Percentiles rank a stretch among this genome's conserved stretches.
phyloP scores from a whole-genome alignment of 2,113 vertebrate species.

The Plecturocebus donacophilus region DNA sequence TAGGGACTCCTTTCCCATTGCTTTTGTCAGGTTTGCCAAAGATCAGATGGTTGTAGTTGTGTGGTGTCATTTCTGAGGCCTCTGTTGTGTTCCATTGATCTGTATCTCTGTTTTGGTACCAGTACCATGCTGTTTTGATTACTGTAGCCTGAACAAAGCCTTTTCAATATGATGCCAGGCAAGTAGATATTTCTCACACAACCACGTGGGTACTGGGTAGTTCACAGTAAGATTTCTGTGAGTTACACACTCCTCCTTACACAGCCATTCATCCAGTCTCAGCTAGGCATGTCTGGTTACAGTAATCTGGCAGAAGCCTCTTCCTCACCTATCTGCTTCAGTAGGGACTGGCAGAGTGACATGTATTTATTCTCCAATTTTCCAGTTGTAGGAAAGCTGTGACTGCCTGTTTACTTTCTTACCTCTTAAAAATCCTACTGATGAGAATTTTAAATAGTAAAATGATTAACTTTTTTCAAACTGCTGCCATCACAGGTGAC shows the following conservation, averaged over 20 bases:
- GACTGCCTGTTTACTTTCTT: not conserved
- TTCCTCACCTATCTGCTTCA: not conserved
- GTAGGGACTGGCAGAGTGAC: not conserved
- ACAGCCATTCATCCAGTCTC: not conserved
- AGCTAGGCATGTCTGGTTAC: not conserved
- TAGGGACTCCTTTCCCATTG: too few species aligned
- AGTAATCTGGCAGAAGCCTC: not conserved
- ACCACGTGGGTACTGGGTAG: not conserved
- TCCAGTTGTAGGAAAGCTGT: not conserved
- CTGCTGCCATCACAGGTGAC: not conserved
- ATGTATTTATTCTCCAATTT: not conserved
- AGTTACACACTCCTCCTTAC: not conserved
- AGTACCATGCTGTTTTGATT: too few species aligned
- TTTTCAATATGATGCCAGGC: not conserved
- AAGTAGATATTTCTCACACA: not conserved
- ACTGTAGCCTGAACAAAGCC: not conserved
- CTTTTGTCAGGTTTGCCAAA: too few species aligned
- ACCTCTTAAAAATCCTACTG: not conserved
- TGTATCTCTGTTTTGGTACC: too few species aligned
- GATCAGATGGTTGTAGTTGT: too few species aligned
- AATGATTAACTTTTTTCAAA: not conserved
- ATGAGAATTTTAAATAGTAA: not conserved
- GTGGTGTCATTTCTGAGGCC: too few species aligned
- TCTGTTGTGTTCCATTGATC: too few species aligned
- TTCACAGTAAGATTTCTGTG: not conserved